A percentile compares a stretch with the other conserved stretches of the same genome.
phyloP scores from a whole-genome alignment of 2,113 vertebrate genomes.

The Lophura nycthemera region DNA sequence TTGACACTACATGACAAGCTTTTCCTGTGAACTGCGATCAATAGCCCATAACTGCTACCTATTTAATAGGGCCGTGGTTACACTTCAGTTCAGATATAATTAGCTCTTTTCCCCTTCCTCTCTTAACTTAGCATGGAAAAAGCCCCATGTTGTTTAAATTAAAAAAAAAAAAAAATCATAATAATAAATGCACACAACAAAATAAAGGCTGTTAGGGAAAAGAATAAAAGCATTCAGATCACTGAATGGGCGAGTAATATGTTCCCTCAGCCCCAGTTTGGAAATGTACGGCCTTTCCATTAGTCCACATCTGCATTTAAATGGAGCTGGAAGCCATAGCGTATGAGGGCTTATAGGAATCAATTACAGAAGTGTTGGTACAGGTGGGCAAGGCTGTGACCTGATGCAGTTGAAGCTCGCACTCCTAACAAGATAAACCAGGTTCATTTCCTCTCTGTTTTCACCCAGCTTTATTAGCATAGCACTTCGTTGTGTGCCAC shows the following conservation, averaged over 20 bases:
- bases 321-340: not conserved
- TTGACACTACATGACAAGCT: conserved; percentile 86
- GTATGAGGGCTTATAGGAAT: not conserved
- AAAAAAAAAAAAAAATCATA: not conserved
- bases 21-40: conserved; percentile 84
- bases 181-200: not conserved
- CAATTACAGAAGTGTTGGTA: not conserved
- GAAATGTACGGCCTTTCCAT: conserved; percentile 31
- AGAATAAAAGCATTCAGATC: conserved; percentile 38
- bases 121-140: conserved; percentile 52
- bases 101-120: conserved; percentile 74
- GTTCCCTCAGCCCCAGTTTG: conserved; percentile 24
- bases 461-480: not conserved
- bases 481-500: not conserved
- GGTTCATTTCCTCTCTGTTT: not conserved
- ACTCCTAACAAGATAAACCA: not conserved
- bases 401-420: not conserved
- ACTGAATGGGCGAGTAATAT: conserved; percentile 7
- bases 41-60: conserved; percentile 85
- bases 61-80: conserved; percentile 79
- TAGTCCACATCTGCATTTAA: conserved; percentile 56
- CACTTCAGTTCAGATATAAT: conserved; percentile 82
- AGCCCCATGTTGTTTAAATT: conserved; percentile 48
- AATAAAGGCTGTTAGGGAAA: conserved; percentile 48
- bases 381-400: not conserved